Evolutionary conservation across 2,113 vertebrate species (phyloP).

Genomic region (Phodopus roborovskii): DNA sequence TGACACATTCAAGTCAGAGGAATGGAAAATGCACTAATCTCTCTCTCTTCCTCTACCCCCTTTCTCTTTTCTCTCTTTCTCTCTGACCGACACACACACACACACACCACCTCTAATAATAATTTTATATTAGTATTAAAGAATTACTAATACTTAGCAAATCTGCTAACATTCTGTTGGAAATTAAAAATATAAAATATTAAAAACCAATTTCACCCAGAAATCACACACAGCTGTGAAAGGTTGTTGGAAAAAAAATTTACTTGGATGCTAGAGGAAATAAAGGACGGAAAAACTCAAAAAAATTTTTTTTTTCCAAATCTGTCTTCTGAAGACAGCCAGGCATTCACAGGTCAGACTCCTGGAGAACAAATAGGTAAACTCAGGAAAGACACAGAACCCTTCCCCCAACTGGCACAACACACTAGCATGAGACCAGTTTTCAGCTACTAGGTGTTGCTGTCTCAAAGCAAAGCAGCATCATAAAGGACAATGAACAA

Average conservation of each 20-base stretch:
- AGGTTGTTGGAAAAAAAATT: background rate
- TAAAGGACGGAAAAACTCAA: background rate
- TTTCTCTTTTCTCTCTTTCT: no score
- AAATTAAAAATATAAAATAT: background rate
- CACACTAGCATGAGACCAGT: background rate
- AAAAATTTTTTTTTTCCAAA: background rate
- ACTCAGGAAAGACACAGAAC: background rate
- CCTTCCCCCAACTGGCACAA: background rate
- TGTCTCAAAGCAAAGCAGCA: background rate
- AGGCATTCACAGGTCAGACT: background rate
- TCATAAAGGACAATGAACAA: background rate
- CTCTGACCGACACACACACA: background rate
- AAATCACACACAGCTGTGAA: background rate
- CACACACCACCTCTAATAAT: background rate
- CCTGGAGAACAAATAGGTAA: background rate
- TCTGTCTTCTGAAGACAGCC: background rate
- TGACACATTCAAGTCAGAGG: background rate
- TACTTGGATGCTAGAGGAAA: background rate
- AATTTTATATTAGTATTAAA: background rate
- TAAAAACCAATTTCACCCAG: slow-evolving; percentile 42
- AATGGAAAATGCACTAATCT: background rate
- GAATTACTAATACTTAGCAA: background rate
- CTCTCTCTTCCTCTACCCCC: no score
- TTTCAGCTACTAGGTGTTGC: background rate
- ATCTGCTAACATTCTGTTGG: background rate